A percentile compares a stretch with the other conserved stretches of the same genome.
phyloP scores from a whole-genome alignment of 2,888 invertebrate species.

The Eupithecia inturbata region DNA sequence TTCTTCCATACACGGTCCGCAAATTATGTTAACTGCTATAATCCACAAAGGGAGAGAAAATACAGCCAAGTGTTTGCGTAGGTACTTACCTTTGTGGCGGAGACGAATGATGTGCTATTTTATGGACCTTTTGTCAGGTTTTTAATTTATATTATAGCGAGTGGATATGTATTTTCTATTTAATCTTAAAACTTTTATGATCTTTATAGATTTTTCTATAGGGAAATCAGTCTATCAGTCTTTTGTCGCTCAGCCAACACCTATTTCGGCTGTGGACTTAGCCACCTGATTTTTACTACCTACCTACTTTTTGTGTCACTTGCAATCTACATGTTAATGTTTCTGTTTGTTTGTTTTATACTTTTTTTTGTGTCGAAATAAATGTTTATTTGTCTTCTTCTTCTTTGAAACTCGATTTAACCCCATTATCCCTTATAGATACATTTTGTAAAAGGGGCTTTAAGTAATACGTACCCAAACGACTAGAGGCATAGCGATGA shows the following conservation, averaged over 20 bases:
- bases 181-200: neutral
- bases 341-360: neutral
- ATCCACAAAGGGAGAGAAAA: slow-evolving; percentile 41
- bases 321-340: neutral
- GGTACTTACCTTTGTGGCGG: slow-evolving; percentile 38
- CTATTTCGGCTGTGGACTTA: neutral
- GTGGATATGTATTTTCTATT: neutral
- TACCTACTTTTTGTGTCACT: neutral
- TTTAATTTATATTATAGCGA: neutral
- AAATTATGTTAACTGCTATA: slow-evolving; percentile 38
- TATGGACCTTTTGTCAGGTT: slow-evolving; percentile 21
- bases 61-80: slow-evolving; percentile 42
- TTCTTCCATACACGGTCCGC: slow-evolving; percentile 30
- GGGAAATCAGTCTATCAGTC: neutral
- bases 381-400: neutral
- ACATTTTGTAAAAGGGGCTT: neutral
- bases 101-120: slow-evolving; percentile 38
- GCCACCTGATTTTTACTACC: no score
- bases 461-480: neutral
- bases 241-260: neutral
- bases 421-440: neutral
- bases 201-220: neutral
- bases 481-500: neutral
- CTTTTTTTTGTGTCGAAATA: neutral
- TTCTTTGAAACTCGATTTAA: neutral